phyloP scores from a whole-genome alignment of 2,888 invertebrate genomes.

The Drosophila ochracea region DNA sequence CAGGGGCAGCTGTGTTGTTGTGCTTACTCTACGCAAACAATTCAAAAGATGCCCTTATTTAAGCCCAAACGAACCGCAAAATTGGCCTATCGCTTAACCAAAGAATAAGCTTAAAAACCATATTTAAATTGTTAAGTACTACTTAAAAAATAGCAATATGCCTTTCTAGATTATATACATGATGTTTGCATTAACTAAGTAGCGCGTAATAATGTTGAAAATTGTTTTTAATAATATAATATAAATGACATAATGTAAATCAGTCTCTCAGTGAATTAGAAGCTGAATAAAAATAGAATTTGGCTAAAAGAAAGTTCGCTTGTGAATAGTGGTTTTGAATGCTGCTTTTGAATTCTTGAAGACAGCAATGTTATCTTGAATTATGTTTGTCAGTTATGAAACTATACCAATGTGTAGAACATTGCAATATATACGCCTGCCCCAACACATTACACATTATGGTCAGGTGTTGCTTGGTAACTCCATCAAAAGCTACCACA shows the following conservation, averaged over 20 bases:
- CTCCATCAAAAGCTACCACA: constrained; percentile 22
- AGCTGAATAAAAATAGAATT: neutral
- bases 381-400: neutral
- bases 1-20: constrained; percentile 30
- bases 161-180: neutral
- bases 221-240: neutral
- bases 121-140: constrained; percentile 18
- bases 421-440: constrained; percentile 25
- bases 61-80: constrained; percentile 37
- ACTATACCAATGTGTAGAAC: neutral
- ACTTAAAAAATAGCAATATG: constrained; percentile 8
- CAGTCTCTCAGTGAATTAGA: neutral
- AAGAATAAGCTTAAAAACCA: constrained; percentile 35
- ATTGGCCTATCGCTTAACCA: constrained; percentile 41
- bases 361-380: neutral
- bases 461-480: constrained; percentile 54
- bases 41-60: constrained; percentile 34
- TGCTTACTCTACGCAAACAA: constrained; percentile 36
- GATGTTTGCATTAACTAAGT: neutral
- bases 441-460: constrained; percentile 55
- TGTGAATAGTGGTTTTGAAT: neutral
- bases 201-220: constrained; percentile 6
- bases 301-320: neutral
- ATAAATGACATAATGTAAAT: neutral
- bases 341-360: neutral